Conservation (phyloP, 2,888 invertebrate species). For the Girardia tigrina region DNA sequence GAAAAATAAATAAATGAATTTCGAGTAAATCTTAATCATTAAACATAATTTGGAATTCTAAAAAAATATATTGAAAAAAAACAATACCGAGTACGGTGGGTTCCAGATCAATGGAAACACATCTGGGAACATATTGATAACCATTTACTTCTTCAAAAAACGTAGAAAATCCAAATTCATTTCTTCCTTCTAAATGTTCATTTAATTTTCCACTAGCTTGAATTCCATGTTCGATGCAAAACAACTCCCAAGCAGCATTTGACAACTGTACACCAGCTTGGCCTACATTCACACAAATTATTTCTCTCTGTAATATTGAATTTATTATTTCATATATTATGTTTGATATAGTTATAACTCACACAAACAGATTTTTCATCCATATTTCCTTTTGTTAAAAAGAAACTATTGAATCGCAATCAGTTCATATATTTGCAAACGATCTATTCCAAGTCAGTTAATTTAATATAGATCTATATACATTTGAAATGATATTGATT, state of each 20-base stretch:
- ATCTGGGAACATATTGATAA: slow-evolving; percentile 76
- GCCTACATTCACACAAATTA: slow-evolving; percentile 49
- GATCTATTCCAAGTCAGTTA: too few species aligned
- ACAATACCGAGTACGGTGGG: slow-evolving; percentile 65
- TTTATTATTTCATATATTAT: not conserved
- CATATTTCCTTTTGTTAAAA: too few species aligned
- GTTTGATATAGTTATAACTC: not conserved
- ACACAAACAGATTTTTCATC: not conserved
- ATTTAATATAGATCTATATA: too few species aligned
- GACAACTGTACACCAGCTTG: slow-evolving; percentile 52
- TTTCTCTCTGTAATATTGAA: slow-evolving; percentile 42
- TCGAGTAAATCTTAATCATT: too few species aligned
- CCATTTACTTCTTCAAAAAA: slow-evolving; percentile 65
- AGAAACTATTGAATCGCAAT: too few species aligned
- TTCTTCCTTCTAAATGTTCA: slow-evolving; percentile 62
- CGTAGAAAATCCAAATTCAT: slow-evolving; percentile 65
- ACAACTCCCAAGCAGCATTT: slow-evolving; percentile 53
- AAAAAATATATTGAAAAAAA: too few species aligned
- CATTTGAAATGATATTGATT: too few species aligned
- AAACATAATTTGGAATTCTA: too few species aligned
- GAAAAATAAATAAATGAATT: too few species aligned
- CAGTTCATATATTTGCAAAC: too few species aligned
- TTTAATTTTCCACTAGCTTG: slow-evolving; percentile 44
- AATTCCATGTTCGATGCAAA: slow-evolving; percentile 52
- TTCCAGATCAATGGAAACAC: slow-evolving; percentile 80